These are phyloP conservation scores for Rhinogobio ventralis DNA, from an alignment of 2,797 vertebrate genomes.

Conservation along the genomic window DNA sequence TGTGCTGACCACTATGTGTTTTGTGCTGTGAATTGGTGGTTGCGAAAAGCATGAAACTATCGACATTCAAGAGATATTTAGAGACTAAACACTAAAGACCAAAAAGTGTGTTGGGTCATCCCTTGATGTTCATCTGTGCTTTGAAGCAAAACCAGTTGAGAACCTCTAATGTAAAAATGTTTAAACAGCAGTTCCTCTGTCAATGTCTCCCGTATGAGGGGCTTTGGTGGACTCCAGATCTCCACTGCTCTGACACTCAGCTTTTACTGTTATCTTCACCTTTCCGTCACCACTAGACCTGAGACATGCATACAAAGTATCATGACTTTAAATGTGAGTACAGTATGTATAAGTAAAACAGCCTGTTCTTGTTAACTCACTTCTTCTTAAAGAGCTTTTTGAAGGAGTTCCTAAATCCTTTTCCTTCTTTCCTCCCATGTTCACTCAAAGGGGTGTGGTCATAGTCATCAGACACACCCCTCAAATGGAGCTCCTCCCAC, in stretches of 20 bases:
- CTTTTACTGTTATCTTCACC: constrained; percentile 82
- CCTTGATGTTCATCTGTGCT: neutral
- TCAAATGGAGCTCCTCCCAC: constrained; percentile 82
- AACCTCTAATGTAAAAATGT: neutral
- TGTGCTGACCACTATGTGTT: neutral
- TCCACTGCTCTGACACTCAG: constrained; percentile 74
- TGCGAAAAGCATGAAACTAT: neutral
- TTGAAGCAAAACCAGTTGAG: neutral
- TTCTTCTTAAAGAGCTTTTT: constrained; percentile 99
- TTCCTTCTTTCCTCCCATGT: constrained; percentile 92
- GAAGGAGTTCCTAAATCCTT: constrained; percentile 96
- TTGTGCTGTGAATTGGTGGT: neutral
- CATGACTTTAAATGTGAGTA: neutral
- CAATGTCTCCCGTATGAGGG: constrained; percentile 78
- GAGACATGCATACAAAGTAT: constrained; percentile 66
- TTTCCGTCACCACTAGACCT: constrained; percentile 85
- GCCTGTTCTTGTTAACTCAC: constrained; percentile 73
- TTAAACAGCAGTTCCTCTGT: constrained; percentile 88
- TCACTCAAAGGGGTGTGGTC: constrained; percentile 88
- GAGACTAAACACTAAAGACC: neutral
- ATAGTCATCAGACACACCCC: constrained; percentile 72
- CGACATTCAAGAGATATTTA: neutral
- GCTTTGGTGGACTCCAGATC: constrained; percentile 79
- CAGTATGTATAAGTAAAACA: neutral
- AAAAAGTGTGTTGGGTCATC: neutral